Conservation (phyloP, 2,113 vertebrate genomes). For the Cygnus atratus region DNA sequence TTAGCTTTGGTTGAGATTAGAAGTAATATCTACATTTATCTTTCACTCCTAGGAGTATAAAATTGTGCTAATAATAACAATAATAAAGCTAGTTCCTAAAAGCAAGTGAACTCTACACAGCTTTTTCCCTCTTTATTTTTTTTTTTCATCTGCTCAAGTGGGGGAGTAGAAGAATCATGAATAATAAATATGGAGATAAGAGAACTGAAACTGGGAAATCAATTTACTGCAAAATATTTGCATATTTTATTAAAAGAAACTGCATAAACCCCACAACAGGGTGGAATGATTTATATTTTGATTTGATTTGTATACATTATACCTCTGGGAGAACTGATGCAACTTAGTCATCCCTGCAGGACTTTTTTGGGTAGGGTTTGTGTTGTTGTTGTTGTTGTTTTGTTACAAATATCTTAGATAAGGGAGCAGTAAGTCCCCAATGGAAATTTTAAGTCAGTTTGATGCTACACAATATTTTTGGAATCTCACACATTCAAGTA, state of each 20-base stretch:
- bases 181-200: slow-evolving; percentile 86
- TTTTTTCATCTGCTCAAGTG: slow-evolving; percentile 52
- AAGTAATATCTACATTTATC: slow-evolving; percentile 66
- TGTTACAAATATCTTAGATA: slow-evolving; percentile 11
- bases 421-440: neutral
- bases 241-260: slow-evolving; percentile 88
- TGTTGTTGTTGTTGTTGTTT: slow-evolving; percentile 48
- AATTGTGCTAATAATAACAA: slow-evolving; percentile 67
- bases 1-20: slow-evolving; percentile 61
- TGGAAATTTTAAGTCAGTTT: neutral
- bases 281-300: slow-evolving; percentile 78
- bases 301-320: slow-evolving; percentile 78
- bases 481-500: neutral
- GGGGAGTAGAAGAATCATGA: slow-evolving; percentile 76
- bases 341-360: slow-evolving; percentile 62
- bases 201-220: slow-evolving; percentile 85
- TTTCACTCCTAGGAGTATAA: slow-evolving; percentile 65
- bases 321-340: slow-evolving; percentile 70
- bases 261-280: slow-evolving; percentile 76
- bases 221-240: slow-evolving; percentile 86
- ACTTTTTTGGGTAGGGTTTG: slow-evolving; percentile 44
- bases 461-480: neutral
- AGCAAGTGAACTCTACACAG: slow-evolving; percentile 53
- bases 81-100: slow-evolving; percentile 70
- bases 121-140: neutral